phyloP scores from a whole-genome alignment of 2,888 invertebrate genomes.

The Syrphus vitripennis region DNA sequence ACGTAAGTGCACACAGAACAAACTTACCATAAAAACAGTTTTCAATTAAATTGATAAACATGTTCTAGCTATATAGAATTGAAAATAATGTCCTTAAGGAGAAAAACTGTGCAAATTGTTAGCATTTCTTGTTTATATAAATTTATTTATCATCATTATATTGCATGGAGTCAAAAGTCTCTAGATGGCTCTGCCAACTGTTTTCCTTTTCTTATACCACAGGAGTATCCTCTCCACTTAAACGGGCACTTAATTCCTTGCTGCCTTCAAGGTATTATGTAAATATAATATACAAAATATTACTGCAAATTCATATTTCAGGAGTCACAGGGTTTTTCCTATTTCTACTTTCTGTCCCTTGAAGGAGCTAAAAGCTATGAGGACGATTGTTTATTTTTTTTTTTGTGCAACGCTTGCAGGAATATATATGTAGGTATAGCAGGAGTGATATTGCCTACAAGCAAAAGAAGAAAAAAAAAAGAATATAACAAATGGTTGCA shows the following conservation, averaged over 20 bases:
- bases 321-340: not conserved
- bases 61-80: not conserved
- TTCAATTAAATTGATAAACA: conserved; percentile 40
- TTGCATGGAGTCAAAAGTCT: conserved; percentile 13
- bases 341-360: not conserved
- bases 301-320: not conserved
- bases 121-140: not conserved
- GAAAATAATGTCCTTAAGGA: conserved; percentile 21
- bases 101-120: conserved; percentile 21
- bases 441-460: not conserved
- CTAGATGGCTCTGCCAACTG: conserved; percentile 3
- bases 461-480: not conserved
- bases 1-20: not conserved
- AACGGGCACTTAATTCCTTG: conserved; percentile 15
- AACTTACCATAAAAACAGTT: not conserved
- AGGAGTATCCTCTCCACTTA: conserved; percentile 27
- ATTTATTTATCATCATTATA: not conserved
- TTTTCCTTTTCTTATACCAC: not conserved
- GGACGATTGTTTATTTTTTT: not conserved
- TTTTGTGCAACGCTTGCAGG: not conserved
- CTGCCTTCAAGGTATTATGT: not conserved
- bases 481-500: not conserved
- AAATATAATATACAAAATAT: conserved; percentile 4
- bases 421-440: not conserved
- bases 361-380: not conserved